Evolutionary conservation across 2,888 invertebrate genomes (phyloP), one percentile per base, ranked within the genome.

Genomic region (Buathra laborator): DNA sequence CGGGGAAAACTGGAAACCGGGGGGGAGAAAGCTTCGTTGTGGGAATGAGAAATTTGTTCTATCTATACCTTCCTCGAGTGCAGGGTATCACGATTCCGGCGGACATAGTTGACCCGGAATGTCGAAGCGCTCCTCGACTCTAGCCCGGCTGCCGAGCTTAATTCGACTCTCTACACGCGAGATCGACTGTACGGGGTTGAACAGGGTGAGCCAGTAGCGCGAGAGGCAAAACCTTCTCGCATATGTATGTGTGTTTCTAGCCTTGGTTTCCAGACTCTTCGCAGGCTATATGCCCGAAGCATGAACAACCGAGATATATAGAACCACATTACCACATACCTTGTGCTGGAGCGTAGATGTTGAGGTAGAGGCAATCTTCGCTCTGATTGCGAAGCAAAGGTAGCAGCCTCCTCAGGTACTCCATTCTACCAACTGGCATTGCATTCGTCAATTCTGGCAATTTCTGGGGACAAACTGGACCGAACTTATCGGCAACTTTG

Each of bases 311-410:
- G 43, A 10, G 5, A 43, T 16, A 62, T 66, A 53, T 29, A 59
- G 12, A 64, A 37, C 16, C 7, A 29, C 68, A 67, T 74, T 43
- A 29, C 37, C 53, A 95, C 96, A 96, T 95, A 99, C 99, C 98
- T 97, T 97, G 97, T 90, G 97, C 97, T 76, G 99, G 99, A 37
- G 98, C 98, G 95, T 99, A 99, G 92, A 99, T 97, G 94, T 99
- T 99, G 93, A 99, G 96, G 94, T 98, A 99, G 86, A 99, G 96
- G 93, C 99, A 99, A 95, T 99, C 99, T 95, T 99, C 99, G 89
- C 97, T 98, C 95, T 99, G 99, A 94, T 98, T 97, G 89, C 96
- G 96, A 89, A 99, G 95, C 94, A 97, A 97, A 59, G 98, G 98
- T 90, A 98, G 94, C 94, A 99, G 95, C 91, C 98, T 96, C 94